A percentile compares a stretch with the other conserved stretches of the same genome.
Conservation (phyloP, 53 echinoderm and acorn worm species). For the Crossaster papposus region DNA sequence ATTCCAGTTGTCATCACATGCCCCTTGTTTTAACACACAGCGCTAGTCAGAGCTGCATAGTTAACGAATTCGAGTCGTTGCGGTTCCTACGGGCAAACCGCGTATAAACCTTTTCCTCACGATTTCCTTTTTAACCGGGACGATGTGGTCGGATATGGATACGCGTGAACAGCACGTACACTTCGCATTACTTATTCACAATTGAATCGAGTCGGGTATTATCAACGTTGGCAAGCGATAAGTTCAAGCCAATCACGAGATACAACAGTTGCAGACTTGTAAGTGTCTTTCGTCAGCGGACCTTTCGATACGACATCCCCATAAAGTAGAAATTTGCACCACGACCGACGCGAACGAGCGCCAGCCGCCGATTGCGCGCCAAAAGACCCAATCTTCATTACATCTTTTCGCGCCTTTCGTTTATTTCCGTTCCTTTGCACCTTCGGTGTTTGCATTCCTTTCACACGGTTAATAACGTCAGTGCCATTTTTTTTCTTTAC, state of each 20-base stretch:
- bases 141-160: neutral
- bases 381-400: constrained; percentile 16
- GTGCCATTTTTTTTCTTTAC: too few species aligned
- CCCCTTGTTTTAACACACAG: neutral
- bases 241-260: neutral
- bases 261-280: too few species aligned
- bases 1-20: neutral
- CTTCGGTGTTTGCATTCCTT: neutral
- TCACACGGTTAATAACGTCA: neutral
- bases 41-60: neutral
- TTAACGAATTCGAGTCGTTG: constrained; percentile 3
- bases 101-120: neutral
- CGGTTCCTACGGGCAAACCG: neutral
- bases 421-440: neutral
- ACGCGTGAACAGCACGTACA: neutral
- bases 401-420: constrained; percentile 17
- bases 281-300: too few species aligned
- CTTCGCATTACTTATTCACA: neutral
- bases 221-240: neutral
- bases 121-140: neutral
- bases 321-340: neutral
- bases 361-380: neutral
- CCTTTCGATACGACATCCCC: too few species aligned
- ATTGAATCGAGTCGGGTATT: neutral
- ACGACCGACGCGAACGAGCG: neutral